Percentiles rank a stretch among this genome's conserved stretches.
Conservation (phyloP, 2,888 invertebrate genomes). For the Ormyrus nitidulus region DNA sequence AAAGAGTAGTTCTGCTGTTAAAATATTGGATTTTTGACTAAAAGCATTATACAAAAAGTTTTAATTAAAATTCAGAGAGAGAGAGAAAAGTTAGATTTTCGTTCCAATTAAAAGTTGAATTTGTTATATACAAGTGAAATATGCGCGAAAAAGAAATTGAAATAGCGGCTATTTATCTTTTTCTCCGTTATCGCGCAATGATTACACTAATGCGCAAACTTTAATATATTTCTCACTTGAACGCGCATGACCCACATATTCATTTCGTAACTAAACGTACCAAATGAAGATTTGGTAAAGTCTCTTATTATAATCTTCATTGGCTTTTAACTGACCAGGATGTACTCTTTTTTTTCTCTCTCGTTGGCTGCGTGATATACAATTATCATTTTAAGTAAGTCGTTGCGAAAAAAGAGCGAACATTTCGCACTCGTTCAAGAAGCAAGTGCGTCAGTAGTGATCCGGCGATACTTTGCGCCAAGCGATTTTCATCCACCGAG, state of each 20-base stretch:
- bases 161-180: slow-evolving; percentile 4
- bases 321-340: slow-evolving; percentile 3
- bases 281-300: slow-evolving; percentile 35
- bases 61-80: no score
- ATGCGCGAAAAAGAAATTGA: no score
- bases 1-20: no score
- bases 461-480: no score
- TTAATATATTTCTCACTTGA: slow-evolving; percentile 20
- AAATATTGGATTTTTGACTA: no score
- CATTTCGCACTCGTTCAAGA: not conserved
- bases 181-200: slow-evolving; percentile 28
- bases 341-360: slow-evolving; percentile 14
- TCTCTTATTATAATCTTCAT: slow-evolving; percentile 26
- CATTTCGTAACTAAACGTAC: slow-evolving; percentile 44
- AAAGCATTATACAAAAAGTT: no score
- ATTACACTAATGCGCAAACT: slow-evolving; percentile 38
- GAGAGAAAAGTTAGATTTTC: no score
- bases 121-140: no score
- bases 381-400: slow-evolving; percentile 31
- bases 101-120: no score
- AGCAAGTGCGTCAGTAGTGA: no score
- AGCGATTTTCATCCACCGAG: no score
- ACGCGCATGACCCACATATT: slow-evolving; percentile 49
- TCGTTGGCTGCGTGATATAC: not conserved
- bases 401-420: slow-evolving; percentile 4